These are phyloP conservation scores for Sylvicapra grimmia DNA, from an alignment of 2,113 vertebrate genomes.

Conservation along the genomic window DNA sequence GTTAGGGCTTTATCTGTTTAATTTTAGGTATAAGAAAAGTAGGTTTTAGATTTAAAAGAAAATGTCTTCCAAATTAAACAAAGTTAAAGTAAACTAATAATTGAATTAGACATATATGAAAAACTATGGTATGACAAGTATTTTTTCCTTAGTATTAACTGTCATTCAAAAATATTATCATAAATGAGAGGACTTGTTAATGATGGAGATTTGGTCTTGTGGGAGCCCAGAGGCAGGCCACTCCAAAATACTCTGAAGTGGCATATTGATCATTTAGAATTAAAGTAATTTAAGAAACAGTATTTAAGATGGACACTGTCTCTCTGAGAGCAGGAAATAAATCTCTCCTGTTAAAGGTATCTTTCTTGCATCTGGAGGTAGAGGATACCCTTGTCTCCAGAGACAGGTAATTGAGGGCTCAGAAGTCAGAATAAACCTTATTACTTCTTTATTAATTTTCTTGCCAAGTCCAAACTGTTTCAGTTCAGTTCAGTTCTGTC, in stretches of 20 bases:
- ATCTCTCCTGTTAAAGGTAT: too few relatives aligned
- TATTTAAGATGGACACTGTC: neutral
- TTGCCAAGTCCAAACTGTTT: too few relatives aligned
- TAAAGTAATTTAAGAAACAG: neutral
- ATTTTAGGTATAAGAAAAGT: neutral
- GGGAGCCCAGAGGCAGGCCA: neutral
- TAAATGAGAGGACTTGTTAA: neutral
- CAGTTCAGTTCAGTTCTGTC: too few relatives aligned
- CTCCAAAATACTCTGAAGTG: neutral
- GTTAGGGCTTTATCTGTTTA: neutral
- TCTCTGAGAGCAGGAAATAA: neutral
- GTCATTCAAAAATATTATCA: neutral
- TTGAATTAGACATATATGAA: neutral
- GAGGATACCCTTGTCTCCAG: too few relatives aligned
- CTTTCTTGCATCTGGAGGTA: too few relatives aligned
- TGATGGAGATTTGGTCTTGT: fast-evolving
- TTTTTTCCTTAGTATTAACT: neutral
- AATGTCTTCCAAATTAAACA: neutral
- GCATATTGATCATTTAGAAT: neutral
- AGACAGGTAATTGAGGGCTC: too few relatives aligned
- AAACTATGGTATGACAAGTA: neutral
- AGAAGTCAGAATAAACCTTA: too few relatives aligned
- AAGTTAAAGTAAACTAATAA: neutral
- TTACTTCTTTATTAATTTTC: too few relatives aligned
- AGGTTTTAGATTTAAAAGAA: neutral